phyloP scores from a whole-genome alignment of 1,140 invertebrate species.

The Listronotus oregonensis region DNA sequence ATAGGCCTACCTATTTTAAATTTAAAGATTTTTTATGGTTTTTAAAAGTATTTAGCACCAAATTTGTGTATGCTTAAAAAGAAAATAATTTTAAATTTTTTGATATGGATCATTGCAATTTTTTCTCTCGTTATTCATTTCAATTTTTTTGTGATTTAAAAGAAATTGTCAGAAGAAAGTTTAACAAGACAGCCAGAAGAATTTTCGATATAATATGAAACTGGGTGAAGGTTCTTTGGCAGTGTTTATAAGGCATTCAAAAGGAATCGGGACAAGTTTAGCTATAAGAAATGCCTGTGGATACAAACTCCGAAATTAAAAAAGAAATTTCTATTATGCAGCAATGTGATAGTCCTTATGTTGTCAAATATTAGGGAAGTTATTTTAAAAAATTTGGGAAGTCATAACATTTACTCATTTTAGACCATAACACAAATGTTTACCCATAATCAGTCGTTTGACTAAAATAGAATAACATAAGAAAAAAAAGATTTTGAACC shows the following conservation, averaged over 20 bases:
- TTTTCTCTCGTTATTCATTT: background rate
- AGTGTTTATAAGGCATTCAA: slow-evolving; percentile 83
- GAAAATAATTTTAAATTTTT: background rate
- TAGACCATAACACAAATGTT: background rate
- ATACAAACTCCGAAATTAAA: slow-evolving; percentile 99
- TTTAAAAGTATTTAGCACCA: too few species aligned
- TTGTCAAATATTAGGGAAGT: slow-evolving; percentile 99
- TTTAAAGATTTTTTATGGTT: too few species aligned
- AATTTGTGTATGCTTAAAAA: too few species aligned
- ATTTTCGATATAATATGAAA: slow-evolving; percentile 98
- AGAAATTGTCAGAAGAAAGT: slow-evolving; percentile 93
- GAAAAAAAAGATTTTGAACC: too few species aligned
- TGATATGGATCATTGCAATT: background rate
- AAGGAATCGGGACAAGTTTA: slow-evolving; percentile 97
- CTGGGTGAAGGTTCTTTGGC: slow-evolving; percentile 91
- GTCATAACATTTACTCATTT: background rate
- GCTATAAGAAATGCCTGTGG: slow-evolving; percentile 99
- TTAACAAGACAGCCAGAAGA: slow-evolving; percentile 95
- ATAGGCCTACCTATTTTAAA: too few species aligned
- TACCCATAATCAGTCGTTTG: background rate
- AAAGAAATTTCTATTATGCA: slow-evolving; percentile 99
- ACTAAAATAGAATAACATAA: background rate
- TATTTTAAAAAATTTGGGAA: slow-evolving; percentile 94
- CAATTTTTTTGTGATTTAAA: slow-evolving; percentile 77
- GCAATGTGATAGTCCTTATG: slow-evolving; percentile 98